Evolutionary conservation across 1,140 invertebrate species (phyloP), one percentile per base, ranked within the genome.

Genomic region (Solenopsis invicta): DNA sequence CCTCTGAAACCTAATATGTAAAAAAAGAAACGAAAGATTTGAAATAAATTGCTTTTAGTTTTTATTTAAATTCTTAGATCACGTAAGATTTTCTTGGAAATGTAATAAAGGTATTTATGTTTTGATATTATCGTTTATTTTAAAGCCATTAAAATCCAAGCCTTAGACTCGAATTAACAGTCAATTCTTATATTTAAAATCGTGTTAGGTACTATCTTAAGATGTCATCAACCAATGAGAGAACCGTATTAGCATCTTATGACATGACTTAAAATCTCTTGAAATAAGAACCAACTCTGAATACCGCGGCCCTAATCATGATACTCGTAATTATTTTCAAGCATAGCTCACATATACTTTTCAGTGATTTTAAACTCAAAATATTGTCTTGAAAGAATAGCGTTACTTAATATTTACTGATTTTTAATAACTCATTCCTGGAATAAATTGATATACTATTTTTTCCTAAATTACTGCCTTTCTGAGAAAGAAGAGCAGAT

Each of bases 311-410:
- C 29, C 29, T 29, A 29, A 29, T 29, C 29, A 29, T 29, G 29
- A 64, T 64, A 64, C 37, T 66, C 18, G 9, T 66, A 64, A 64
- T 64, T 64, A 66, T 66, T 66, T 66, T 37, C 18, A 66, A 10
- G 9, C 16, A 10, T n/a, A 64, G 0, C 37, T 52, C 52, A 10
- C 2, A 45, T 12, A 18, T 54, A 16, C 45, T 59, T 24, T 75
- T 59, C n/a, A 4, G 16, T 41, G 8, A 41, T 41, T 45, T 41
- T 41, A 18, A 61, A 45, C 34, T 61, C 12, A 59, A 76, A 59
- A 45, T 45, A 8, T 62, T 13, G 5, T 74, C 24, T 54, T n/a
- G 13, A 56, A 9, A 56, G n/a, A 8, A 59, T 13, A n/a, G 5
- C 9, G 2, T 12, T 34, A 34, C 9, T 10, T n/a, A 34, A 9